These are phyloP conservation scores for Agrotis clavis DNA, from an alignment of 2,888 invertebrate species.

Conservation along the genomic window DNA sequence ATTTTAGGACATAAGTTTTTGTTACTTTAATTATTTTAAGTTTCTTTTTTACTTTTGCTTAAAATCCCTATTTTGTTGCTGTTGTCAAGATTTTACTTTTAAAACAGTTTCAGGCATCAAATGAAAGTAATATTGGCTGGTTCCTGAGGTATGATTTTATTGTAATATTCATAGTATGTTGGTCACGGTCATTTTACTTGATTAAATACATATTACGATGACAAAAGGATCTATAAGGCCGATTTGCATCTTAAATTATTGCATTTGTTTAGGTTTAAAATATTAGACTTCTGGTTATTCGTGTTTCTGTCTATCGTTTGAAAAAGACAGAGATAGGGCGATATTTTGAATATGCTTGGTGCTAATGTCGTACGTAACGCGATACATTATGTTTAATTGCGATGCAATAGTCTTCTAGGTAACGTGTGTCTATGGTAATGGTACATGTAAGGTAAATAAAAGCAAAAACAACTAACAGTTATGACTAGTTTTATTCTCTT, in stretches of 20 bases:
- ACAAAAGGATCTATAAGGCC: neutral
- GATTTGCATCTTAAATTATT: neutral
- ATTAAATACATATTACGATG: neutral
- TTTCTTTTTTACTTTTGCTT: conserved; percentile 13
- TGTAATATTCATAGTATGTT: neutral
- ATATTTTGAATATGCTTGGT: neutral
- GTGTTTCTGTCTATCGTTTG: neutral
- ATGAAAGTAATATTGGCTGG: neutral
- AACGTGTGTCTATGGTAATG: neutral
- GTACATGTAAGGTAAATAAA: conserved; percentile 50
- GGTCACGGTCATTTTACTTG: conserved; percentile 3
- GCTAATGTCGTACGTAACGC: no score
- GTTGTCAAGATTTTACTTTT: conserved; percentile 12
- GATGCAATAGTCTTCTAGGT: neutral
- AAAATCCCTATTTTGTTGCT: conserved; percentile 12
- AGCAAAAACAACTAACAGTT: conserved; percentile 67
- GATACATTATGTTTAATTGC: neutral
- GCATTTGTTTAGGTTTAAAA: neutral
- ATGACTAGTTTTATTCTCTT: conserved; percentile 87
- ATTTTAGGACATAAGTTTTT: conserved; percentile 52
- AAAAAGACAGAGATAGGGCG: neutral
- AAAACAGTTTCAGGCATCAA: conserved; percentile 19
- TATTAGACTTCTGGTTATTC: neutral
- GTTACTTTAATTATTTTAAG: neutral
- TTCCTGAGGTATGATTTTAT: conserved; percentile 20